These are phyloP conservation scores for Papilio machaon DNA, from an alignment of 1,140 invertebrate genomes.

Conservation along the genomic window DNA sequence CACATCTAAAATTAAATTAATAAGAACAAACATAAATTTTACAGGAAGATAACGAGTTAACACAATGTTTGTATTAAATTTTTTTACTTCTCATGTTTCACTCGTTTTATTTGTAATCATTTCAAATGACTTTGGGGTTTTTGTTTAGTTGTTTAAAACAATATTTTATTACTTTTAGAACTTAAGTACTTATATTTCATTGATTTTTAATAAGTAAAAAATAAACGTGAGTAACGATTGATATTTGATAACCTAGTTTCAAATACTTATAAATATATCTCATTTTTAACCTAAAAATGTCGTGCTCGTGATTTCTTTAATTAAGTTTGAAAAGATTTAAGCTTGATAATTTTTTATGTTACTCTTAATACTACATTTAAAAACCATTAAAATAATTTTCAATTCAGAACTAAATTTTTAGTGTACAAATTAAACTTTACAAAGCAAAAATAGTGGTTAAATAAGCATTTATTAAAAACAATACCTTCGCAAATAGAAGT, in stretches of 20 bases:
- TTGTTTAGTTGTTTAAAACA: not conserved
- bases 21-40: not conserved
- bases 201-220: not conserved
- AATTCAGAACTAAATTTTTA: no score
- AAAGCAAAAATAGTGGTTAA: not conserved
- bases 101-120: not conserved
- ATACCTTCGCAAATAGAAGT: not conserved
- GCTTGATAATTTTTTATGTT: not conserved
- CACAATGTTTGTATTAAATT: not conserved
- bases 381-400: no score
- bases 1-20: conserved; percentile 28
- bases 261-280: no score
- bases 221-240: not conserved
- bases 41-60: not conserved
- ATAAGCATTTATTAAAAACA: not conserved
- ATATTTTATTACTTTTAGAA: not conserved
- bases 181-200: not conserved
- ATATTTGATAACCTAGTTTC: not conserved
- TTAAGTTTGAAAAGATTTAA: no score
- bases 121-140: not conserved
- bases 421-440: not conserved
- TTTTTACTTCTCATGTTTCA: not conserved
- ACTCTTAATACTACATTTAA: not conserved
- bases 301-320: no score
- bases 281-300: no score